Evolutionary conservation across 1,140 invertebrate genomes (phyloP), one percentile per base, ranked within the genome.

Genomic region (Paraescarpia echinospica): DNA sequence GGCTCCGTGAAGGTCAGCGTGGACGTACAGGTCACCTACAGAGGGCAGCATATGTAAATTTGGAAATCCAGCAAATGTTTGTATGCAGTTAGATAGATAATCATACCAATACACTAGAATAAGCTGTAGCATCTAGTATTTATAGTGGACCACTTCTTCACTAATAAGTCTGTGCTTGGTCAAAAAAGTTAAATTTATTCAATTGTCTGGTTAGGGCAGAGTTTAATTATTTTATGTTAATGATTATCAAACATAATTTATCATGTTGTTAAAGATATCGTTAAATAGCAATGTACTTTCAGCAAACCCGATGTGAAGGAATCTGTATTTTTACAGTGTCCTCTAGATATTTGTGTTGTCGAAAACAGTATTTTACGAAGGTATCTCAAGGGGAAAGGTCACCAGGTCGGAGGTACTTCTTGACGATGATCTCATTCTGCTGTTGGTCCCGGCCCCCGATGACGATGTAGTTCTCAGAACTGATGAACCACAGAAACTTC

Each of bases 401-500:
- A 93, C 97, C 97, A 33, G 97, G 94, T 91, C 97, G 97, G 96
- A 99, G 97, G 96, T 99, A 99, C 92, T 98, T 97, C 96, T 99
- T 99, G 1, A 99, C 99, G 93, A 99, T 97, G 41, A 99, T 94
- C 96, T 99, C 99, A 96, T 99, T 99, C 96, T 99, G 99, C 93
- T 99, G 98, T 94, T 98, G 98, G 97, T 99, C 99, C 94, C 99
- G 97, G 33, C 99, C 99, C 92, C 98, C 99, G 95, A 99, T 98
- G 88, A 99, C 97, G 90, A 99, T 96, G 96, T 98, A 99, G 96
- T 99, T 99, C 96, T 99, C 99, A 0, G 99, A 99, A 48, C 98
- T 98, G 94, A 99, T 99, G 96, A 99, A 99, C 99, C 99, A 99
- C 95, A 98, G 98, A 96, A 99, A 99, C 96, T 99, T 99, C 96